Base-by-base conservation (phyloP, 2,888 invertebrate genomes). In the Charanyca ferruginea region DNA sequence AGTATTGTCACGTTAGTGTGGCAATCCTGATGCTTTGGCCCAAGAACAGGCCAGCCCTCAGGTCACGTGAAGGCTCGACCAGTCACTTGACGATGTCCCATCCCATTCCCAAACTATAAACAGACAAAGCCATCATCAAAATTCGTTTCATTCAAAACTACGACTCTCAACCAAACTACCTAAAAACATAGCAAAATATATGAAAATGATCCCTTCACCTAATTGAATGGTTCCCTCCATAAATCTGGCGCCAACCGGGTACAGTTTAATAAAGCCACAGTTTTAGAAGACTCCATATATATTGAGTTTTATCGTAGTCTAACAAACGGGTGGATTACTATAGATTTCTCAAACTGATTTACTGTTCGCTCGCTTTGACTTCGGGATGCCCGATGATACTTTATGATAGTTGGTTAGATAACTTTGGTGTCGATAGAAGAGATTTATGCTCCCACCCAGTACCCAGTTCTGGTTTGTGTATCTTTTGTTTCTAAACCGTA, bases 251-350 rank as follows among this genome's bases (percentile, higher is more conserved):
- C 60, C 57, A 71, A 79, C 83, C 83, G 52, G 20, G 35, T 60
- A 53, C 55, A 63, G 69, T 81, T 87, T 87, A 88, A 88, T 88
- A 87, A 83, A 87, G 82, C 81, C 83, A 81, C 81, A 85, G 83
- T 86, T 85, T 86, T 83, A 85, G 87, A 87, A 87, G 88, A 87
- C 85, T 84, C 84, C 77, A 81, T 85, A 89, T 88, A 88, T 87
- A 88, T 89, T 85, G 86, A 87, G 86, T 88, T 89, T 89, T 89
- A 89, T 89, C 86, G 62, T 81, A 60, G 59, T 71, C 68, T 84
- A 77, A 85, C 85, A 80, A 85, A 86, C 81, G 83, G 73, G 70
- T 76, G 79, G 78, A 78, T 81, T 81, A 81, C 80, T 78, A 61
- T 68, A 80, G 81, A 81, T 81, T 70, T 76, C 76, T 73, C 69